Base-by-base conservation (phyloP, 2,797 vertebrate genomes). In the Centropyge bicolor region DNA sequence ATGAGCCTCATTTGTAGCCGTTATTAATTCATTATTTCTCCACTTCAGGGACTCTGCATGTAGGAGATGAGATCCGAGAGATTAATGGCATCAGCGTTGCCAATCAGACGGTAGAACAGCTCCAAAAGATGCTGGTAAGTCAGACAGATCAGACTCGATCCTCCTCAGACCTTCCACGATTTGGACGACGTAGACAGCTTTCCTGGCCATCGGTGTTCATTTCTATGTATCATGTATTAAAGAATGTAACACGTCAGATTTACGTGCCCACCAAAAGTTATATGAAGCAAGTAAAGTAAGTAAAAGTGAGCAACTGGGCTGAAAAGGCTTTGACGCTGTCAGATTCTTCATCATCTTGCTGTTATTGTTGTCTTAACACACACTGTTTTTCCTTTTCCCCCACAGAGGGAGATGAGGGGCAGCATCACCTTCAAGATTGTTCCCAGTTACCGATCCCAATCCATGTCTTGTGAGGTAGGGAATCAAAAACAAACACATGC, bases 401-500 rank as follows among this genome's bases (percentile, higher is more conserved):
- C 40, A 71, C 95, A 99, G 98, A 97, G 96, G 89, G 98, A 99
- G 94, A 99, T 99, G 98, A 96, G 98, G 86, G 98, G 98, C 16
- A 99, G 98, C 90, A 99, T 99, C 88, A 99, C 98, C 74, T 99
- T 99, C 94, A 99, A 99, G 95, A 99, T 99, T 70, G 98, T 99
- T 64, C 98, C 98, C 85, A 99, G 98, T 92, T 99, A 99, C 74
- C 96, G 98, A 64, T 97, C 96, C 7, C 98, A 99, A 43, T 99
- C 98, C 59, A 97, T 97, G 64, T 98, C 97, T 74, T 98, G 97
- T 93, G 98, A 99, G 97, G 98, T 99, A 96, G 27, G 27, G 27
- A 31, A 31, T 31, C 27, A 31, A 31, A 31, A 31, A 61, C 11
- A 38, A 20, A 20, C 55, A 19, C 46, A 16, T 6, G 0, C 13